Base-by-base conservation (phyloP, 2,113 vertebrate species). In the Equus quagga region DNA sequence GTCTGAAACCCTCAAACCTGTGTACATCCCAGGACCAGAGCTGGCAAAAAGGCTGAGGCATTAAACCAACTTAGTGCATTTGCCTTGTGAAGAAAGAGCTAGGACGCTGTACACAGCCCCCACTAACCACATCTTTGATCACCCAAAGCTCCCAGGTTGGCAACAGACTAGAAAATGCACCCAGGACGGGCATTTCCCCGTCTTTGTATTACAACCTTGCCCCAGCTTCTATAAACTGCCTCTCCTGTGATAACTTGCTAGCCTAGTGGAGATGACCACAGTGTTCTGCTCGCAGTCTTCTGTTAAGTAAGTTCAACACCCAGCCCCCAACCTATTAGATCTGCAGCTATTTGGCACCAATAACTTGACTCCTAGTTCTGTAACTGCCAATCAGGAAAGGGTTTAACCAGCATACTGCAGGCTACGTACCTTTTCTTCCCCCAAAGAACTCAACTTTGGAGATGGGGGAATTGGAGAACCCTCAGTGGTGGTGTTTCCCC, bases 1-100 rank as follows among this genome's bases (percentile, higher is more conserved):
- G 97, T 98, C 97, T 86, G 94, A 96, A 96, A 88, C 41, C 60
- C 89, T 95, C 92, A 87, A 95, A 75, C 46, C 80, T 89, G 54
- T 31, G 17, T 73, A 87, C 15, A 94, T 80, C 58, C n/a, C 69
- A 89, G 81, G 60, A 65, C 64, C 92, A 86, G 44, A 94, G 79
- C 82, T 88, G 72, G 78, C 56, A n/a, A 82, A 95, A 94, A 80
- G 86, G 54, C 17, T 46, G 75, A 95, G 94, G 90, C 87, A 78
- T 72, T 92, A 69, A 95, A 96, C 41, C 92, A 87, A 95, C 51
- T 33, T 70, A 56, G 75, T 85, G 60, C 72, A 89, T 87, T 62
- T 67, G 83, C 28, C 26, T 87, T 58, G 58, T 9, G 9, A 62
- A 79, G 49, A 65, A 84, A 56, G 19, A 79, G 69, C n/a, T 15